phyloP scores from a whole-genome alignment of 2,113 vertebrate genomes.

The Lethenteron camtschaticum region DNA sequence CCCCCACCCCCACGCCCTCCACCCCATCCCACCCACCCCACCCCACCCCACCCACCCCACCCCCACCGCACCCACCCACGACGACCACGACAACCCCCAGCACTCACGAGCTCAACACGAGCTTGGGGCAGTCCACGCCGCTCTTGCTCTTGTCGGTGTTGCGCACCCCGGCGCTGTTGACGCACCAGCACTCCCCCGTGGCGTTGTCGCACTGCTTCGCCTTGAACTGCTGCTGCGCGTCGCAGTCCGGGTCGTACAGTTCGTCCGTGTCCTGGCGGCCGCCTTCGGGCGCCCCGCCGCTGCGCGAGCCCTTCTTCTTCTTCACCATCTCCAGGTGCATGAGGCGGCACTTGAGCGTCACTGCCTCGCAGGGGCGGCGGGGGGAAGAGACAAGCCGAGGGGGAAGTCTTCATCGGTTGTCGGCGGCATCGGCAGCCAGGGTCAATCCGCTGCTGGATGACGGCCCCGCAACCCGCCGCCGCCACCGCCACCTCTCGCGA shows the following conservation, averaged over 20 bases:
- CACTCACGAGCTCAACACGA: constrained; percentile 65
- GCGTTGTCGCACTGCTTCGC: constrained; percentile 52
- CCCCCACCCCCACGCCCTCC: constrained; percentile 9
- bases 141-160: constrained; percentile 51
- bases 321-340: constrained; percentile 56
- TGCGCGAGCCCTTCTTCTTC: constrained; percentile 5
- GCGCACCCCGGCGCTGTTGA: constrained; percentile 70
- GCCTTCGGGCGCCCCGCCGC: constrained; percentile 23
- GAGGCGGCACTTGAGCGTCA: constrained; percentile 55
- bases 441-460: background rate
- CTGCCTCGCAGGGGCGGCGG: constrained; percentile 19
- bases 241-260: constrained; percentile 62
- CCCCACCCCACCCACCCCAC: too few relatives aligned
- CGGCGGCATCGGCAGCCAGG: background rate
- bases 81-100: constrained; percentile 3
- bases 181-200: constrained; percentile 67
- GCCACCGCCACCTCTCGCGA: accelerated
- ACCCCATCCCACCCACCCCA: background rate
- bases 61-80: background rate
- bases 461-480: background rate
- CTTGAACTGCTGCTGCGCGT: constrained; percentile 34
- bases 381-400: background rate
- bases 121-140: constrained; percentile 26
- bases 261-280: constrained; percentile 67
- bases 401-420: background rate